phyloP scores from a whole-genome alignment of 2,888 invertebrate genomes.

The Noctuana brunneofusca region DNA sequence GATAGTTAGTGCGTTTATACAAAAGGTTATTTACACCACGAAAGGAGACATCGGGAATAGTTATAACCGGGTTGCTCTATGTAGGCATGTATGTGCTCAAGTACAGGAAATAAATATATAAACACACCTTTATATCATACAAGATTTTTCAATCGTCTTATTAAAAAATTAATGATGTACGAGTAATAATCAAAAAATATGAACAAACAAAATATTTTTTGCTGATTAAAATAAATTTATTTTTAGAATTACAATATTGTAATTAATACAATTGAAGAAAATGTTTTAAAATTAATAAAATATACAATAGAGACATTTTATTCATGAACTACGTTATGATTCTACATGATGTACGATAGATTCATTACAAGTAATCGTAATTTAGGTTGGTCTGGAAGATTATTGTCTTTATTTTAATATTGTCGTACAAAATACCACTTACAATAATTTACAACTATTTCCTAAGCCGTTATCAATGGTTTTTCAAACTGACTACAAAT shows the following conservation, averaged over 20 bases:
- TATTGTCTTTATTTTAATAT: slow-evolving; percentile 64
- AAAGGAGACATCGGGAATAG: not conserved
- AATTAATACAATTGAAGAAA: too few relatives aligned
- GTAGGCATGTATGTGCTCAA: too few relatives aligned
- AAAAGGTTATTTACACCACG: not conserved
- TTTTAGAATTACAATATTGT: too few relatives aligned
- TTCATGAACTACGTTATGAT: slow-evolving; percentile 8
- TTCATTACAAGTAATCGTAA: slow-evolving; percentile 25
- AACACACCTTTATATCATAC: too few relatives aligned
- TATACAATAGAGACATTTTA: not conserved
- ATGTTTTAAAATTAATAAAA: too few relatives aligned
- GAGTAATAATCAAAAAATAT: too few relatives aligned
- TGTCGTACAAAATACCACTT: slow-evolving; percentile 53
- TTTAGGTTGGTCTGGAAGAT: slow-evolving; percentile 58
- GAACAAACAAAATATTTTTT: too few relatives aligned
- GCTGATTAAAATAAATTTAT: too few relatives aligned
- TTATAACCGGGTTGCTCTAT: too few relatives aligned
- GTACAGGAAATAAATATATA: too few relatives aligned
- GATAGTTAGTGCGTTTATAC: slow-evolving; percentile 15
- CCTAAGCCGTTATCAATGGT: not conserved
- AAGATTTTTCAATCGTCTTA: too few relatives aligned
- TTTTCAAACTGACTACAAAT: not conserved
- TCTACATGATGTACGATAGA: slow-evolving; percentile 11
- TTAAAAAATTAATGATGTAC: too few relatives aligned
- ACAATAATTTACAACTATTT: slow-evolving; percentile 16